phyloP scores from a whole-genome alignment of 92 coral and sea anemone species.

The Phenganax subtilis region DNA sequence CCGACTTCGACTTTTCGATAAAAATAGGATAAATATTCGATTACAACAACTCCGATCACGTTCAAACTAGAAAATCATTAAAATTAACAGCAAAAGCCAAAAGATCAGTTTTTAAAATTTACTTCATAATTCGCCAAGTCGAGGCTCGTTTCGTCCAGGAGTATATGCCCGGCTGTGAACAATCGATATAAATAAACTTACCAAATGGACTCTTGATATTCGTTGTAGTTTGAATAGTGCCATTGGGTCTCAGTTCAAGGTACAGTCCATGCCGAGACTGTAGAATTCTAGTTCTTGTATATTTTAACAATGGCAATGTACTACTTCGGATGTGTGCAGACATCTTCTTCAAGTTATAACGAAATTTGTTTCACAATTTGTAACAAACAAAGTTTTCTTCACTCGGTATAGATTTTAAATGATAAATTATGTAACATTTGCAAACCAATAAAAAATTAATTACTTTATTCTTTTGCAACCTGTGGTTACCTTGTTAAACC shows the following conservation, averaged over 20 bases:
- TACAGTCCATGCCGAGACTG: conserved; percentile 71
- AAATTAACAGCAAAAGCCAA: no score
- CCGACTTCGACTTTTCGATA: no score
- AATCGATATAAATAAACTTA: conserved; percentile 31
- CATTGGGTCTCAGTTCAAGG: conserved; percentile 69
- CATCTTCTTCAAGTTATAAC: not conserved
- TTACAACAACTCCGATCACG: no score
- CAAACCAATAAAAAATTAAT: conserved; percentile 41
- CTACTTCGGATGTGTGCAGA: conserved; percentile 40
- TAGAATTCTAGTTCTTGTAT: conserved; percentile 70
- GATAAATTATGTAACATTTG: conserved; percentile 30
- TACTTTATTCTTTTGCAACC: conserved; percentile 9
- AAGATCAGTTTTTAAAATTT: no score
- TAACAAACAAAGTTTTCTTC: no score
- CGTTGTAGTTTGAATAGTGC: conserved; percentile 68
- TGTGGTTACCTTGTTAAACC: not conserved
- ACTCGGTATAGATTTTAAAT: not conserved
- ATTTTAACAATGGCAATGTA: conserved; percentile 56
- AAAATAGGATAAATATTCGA: no score
- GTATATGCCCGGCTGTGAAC: not conserved
- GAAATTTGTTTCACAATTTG: not conserved
- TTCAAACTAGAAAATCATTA: no score
- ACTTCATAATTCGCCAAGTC: not conserved
- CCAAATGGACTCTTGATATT: conserved; percentile 62
- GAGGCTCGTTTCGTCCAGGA: not conserved